Evolutionary conservation across 2,888 invertebrate genomes (phyloP), one percentile per base, ranked within the genome.

Genomic region (Eristalis pertinax): DNA sequence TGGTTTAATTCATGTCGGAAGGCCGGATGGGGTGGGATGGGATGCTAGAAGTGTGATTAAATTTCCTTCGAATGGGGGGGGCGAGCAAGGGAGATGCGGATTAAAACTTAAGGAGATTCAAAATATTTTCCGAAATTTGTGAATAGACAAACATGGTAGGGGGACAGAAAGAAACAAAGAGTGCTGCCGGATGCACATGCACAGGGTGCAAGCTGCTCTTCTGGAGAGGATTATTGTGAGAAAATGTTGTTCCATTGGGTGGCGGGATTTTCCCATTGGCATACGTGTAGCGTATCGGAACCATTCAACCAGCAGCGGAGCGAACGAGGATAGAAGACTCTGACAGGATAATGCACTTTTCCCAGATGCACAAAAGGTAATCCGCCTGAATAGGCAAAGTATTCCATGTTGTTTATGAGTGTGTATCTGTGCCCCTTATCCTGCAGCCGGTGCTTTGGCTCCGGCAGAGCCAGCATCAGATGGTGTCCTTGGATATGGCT

Each of bases 331-430:
- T 26, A 81, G 77, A 32, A 81, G 77, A 32, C 64, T 56, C 74
- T 74, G 78, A 70, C 75, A 86, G 82, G 82, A 82, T 86, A 86
- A 86, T 86, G 78, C 50, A 78, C 67, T 83, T 78, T 82, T 67
- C 75, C 58, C 74, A 77, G 56, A 86, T 74, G 70, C 75, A 86
- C 82, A 82, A 75, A 82, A 67, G 74, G 74, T 81, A 82, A 86
- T 82, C 43, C 70, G 78, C 82, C 62, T 86, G 78, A 70, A 75
- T 86, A 83, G 86, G 70, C 75, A 86, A 79, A 83, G 78, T 75
- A 43, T 69, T 65, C 67, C 29, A 69, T 65, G 64, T 62, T 32
- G 24, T 73, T 68, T 77, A 62, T 77, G 73, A 56, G 65, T 32
- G 68, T 56, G 67, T 67, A 22, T 70, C 29, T 50, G 65, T 67